Evolutionary conservation across 1,140 invertebrate species (phyloP), one percentile per base, ranked within the genome.

Genomic region (Drosophila triauraria): DNA sequence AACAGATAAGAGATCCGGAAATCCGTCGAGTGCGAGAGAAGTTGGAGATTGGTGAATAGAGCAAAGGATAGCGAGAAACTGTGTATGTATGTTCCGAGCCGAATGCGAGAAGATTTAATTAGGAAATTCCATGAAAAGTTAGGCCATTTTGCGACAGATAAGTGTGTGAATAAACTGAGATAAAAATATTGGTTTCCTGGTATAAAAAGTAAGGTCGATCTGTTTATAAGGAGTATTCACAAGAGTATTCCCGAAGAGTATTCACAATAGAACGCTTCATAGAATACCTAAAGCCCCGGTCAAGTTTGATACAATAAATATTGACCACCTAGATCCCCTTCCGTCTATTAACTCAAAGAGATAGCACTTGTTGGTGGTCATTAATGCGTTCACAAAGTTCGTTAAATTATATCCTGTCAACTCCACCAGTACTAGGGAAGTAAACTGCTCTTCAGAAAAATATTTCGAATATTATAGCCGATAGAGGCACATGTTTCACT

Each of bases 261-360:
- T 27, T 43, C 56, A 43, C 12, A n/a, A 43, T 20, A 43, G n/a
- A 8, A 27, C 23, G 6, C 27, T 53, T n/a, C 50, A 53, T 35
- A 35, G 50, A 9, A 35, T 53, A 13, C 17, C 17, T 17, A 58
- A 58, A n/a, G 25, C 4, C 3, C 40, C 56, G 6, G 38, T 20
- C 7, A 25, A n/a, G 3, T 58, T 58, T 7, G n/a, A 58, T 30
- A 58, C 6, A 9, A 58, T 58, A 2, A 12, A 58, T 30, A 30
- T 58, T 4, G 56, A 30, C 4, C 40, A 44, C 56, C 40, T 57
- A 27, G 54, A 23, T 17, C 5, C 40, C 40, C 40, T 44, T 30
- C 15, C 56, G 12, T 20, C 23, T 27, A 25, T 42, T 42, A 35
- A 54, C 2, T 54, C 12, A 7, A 54, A 54, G 17, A 20, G 17